phyloP scores from a whole-genome alignment of 1,140 invertebrate species.

The Agrypnia vestita region DNA sequence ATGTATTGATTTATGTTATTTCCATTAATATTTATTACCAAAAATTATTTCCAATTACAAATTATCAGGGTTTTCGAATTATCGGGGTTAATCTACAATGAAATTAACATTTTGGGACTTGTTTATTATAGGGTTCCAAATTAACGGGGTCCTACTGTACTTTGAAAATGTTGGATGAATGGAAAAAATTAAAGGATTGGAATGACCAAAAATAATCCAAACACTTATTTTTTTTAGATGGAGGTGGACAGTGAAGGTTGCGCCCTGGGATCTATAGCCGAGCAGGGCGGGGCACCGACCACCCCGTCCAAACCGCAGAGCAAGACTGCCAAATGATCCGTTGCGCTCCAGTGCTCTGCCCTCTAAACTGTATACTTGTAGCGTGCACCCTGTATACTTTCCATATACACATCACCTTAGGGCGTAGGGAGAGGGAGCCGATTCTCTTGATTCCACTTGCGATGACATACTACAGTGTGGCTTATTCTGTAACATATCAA shows the following conservation, averaged over 20 bases:
- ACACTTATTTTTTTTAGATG: constrained; percentile 62
- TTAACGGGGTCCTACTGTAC: no score
- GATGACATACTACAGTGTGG: neutral
- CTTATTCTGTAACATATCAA: neutral
- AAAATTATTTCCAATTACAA: no score
- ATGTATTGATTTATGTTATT: no score
- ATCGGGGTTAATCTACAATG: no score
- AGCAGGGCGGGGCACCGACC: constrained; percentile 70
- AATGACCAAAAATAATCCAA: no score
- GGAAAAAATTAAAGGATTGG: no score
- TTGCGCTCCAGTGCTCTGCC: constrained; percentile 45
- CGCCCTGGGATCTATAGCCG: constrained; percentile 69
- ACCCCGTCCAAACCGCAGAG: constrained; percentile 67
- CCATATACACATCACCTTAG: constrained; percentile 18
- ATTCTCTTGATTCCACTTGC: constrained; percentile 2
- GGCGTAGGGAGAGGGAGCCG: neutral
- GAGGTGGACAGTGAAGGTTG: constrained; percentile 72
- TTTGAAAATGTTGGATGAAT: no score
- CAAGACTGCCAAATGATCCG: constrained; percentile 69
- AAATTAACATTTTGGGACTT: no score
- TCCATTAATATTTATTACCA: no score
- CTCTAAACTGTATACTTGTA: constrained; percentile 10
- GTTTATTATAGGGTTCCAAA: no score
- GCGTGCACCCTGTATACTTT: constrained; percentile 11
- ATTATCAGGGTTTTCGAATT: no score